phyloP scores from a whole-genome alignment of 2,797 vertebrate genomes.

The Manis crassicaudata region DNA sequence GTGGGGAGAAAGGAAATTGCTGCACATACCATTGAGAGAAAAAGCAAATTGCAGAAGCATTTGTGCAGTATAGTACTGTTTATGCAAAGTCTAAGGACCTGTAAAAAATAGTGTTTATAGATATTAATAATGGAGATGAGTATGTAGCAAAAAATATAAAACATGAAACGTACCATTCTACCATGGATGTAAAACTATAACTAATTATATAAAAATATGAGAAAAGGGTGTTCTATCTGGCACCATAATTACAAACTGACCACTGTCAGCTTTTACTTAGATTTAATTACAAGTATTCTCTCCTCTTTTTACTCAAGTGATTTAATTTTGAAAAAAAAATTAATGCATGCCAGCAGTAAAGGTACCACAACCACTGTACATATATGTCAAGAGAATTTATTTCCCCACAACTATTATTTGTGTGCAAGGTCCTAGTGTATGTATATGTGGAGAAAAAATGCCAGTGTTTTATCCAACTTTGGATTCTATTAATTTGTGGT shows the following conservation, averaged over 20 bases:
- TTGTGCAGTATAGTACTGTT: background rate
- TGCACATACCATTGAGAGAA: background rate
- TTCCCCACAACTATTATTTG: too few species aligned
- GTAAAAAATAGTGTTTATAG: background rate
- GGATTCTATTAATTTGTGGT: background rate
- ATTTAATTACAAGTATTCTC: background rate
- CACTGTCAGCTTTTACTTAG: background rate
- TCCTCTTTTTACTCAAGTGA: background rate
- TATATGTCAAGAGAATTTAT: background rate
- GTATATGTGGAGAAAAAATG: too few species aligned
- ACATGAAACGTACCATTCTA: accelerated
- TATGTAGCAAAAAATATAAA: background rate
- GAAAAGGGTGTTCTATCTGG: background rate
- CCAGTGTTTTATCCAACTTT: too few species aligned
- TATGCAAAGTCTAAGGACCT: background rate
- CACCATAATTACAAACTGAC: background rate
- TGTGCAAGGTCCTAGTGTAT: accelerated
- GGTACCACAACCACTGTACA: background rate
- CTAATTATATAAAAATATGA: accelerated
- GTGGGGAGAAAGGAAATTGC: background rate
- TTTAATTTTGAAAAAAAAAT: background rate
- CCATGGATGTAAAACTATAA: too few species aligned
- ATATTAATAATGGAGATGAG: background rate
- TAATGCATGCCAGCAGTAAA: background rate
- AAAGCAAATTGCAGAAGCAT: background rate